Base-by-base conservation (phyloP, 2,797 vertebrate species). In the Anomalospiza imberbis region DNA sequence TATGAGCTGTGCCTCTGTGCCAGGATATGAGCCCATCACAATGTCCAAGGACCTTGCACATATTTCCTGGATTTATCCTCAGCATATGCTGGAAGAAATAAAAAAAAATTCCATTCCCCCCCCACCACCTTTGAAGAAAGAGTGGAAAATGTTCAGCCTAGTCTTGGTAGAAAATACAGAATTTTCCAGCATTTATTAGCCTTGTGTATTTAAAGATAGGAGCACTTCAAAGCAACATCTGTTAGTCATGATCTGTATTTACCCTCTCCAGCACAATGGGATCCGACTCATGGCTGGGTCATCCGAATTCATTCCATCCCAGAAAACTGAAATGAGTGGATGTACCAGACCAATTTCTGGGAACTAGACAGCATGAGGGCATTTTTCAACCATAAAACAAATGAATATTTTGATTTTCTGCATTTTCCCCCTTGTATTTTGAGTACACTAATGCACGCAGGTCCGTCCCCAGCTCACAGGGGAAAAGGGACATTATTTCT, bases 171-270 rank as follows among this genome's bases (percentile, higher is more conserved):
- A 89, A 94, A 93, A 79, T 38, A 50, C 38, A 47, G 26, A 29
- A 24, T 77, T 63, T 93, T 95, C 81, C 91, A 95, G 58, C n/a
- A 83, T 88, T 89, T 91, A 67, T 89, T 91, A 70, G 45, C 55
- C 60, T 82, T 54, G 45, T 85, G 48, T 54, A 71, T 85, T 94
- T 93, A 93, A 95, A 95, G 82, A 93, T 58, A 91, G 16, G 20
- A 91, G 72, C 50, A 93, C 86, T 92, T 95, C 91, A 94, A 97
- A 87, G 89, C 54, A 80, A 21, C 72, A 93, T 90, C 83, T 93
- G 84, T 95, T 95, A 94, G 77, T 95, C 80, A 95, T 57, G 72
- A 65, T 71, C 36, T 77, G 28, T 79, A 51, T 94, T 95, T 96
- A 89, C 75, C 57, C 74, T 79, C 91, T 47, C 31, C 45, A 65